Conservation (phyloP, 2,888 invertebrate genomes). For the Drosophila mimetica region DNA sequence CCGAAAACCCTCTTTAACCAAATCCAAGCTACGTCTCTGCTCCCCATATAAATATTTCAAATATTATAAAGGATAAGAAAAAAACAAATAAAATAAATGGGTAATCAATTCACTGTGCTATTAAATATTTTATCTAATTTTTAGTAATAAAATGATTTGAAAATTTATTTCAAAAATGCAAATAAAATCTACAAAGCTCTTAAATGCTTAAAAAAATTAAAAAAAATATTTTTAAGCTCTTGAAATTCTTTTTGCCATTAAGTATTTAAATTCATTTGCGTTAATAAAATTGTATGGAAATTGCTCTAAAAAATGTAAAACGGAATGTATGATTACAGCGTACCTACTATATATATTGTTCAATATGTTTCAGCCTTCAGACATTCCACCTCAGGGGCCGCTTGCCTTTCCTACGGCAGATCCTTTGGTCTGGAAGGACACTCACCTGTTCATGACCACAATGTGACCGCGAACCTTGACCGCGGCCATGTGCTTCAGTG, state of each 20-base stretch:
- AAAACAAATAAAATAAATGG: no score
- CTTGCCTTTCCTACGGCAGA: neutral
- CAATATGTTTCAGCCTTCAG: neutral
- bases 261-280: neutral
- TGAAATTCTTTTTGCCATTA: neutral
- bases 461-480: constrained; percentile 86
- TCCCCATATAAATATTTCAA: no score
- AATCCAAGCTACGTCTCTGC: no score
- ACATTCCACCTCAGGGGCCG: neutral
- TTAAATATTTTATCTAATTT: no score
- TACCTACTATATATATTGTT: neutral
- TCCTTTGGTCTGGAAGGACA: neutral
- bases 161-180: no score
- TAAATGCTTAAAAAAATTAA: no score
- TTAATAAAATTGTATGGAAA: neutral
- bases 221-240: neutral
- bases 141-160: no score
- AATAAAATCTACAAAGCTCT: no score
- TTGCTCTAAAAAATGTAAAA: neutral
- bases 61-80: neutral
- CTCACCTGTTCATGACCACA: constrained; percentile 87
- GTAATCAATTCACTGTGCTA: no score
- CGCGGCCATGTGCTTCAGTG: constrained; percentile 86
- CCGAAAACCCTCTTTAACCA: no score
- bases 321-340: neutral